A percentile compares a stretch with the other conserved stretches of the same genome.
phyloP scores from a whole-genome alignment of 2,797 vertebrate species.

The Falco columbarius region DNA sequence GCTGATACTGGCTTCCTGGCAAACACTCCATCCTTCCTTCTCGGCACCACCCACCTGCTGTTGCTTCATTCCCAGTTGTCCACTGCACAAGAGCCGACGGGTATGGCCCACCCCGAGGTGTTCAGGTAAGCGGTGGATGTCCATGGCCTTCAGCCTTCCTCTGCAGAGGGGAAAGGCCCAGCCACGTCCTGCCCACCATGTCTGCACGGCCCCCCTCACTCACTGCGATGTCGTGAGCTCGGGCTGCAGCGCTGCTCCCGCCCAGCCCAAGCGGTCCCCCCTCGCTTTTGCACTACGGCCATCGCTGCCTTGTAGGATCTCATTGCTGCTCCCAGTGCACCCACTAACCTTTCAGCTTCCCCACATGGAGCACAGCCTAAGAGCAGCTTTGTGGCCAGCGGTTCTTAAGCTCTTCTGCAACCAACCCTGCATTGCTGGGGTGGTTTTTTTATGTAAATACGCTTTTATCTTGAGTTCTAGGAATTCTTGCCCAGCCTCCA shows the following conservation, averaged over 20 bases:
- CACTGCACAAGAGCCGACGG: accelerated
- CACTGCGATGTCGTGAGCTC: accelerated
- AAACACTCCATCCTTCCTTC: neutral
- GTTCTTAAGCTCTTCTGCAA: neutral
- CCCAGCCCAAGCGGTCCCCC: neutral
- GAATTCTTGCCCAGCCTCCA: neutral
- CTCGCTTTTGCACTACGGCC: neutral
- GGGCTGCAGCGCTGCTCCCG: neutral
- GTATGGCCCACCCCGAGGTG: neutral
- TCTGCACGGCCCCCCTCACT: neutral
- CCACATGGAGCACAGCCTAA: neutral
- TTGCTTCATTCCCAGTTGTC: neutral
- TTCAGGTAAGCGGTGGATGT: accelerated
- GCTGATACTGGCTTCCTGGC: neutral
- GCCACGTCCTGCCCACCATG: accelerated
- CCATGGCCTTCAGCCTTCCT: accelerated
- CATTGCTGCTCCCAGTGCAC: neutral
- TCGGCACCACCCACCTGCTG: accelerated
- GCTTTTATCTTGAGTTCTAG: neutral
- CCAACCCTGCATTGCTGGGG: neutral
- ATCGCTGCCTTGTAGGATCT: neutral
- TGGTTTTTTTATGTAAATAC: neutral
- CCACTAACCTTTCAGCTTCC: neutral
- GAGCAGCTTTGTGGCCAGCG: neutral
- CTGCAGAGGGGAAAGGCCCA: neutral